Base-by-base conservation (phyloP, 2,888 invertebrate species). In the Agapetus fuscipes region DNA sequence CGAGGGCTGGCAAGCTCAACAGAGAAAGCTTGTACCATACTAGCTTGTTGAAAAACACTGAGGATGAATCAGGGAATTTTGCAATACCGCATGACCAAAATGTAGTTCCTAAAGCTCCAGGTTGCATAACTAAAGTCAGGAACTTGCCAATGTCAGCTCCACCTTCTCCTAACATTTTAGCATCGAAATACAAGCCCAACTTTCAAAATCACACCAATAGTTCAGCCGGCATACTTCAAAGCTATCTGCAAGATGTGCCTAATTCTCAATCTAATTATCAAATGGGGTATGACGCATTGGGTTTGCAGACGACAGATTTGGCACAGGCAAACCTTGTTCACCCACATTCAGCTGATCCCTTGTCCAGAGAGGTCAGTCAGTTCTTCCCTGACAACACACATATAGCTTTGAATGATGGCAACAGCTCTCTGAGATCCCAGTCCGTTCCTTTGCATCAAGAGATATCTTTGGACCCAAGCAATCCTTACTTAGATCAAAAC, bases 371-470 rank as follows among this genome's bases (percentile, higher is more conserved):
- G 55, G 75, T 78, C 7, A 74, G 72, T 50, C 74, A 76, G 50
- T 69, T 79, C 50, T 73, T 80, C 52, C 71, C 74, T 45, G 74
- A 71, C 31, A 57, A 65, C 9, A 20, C 5, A 6, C 20, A 20
- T 4, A 20, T 20, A 9, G 51, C 62, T 13, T 54, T 56, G 5
- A 64, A 67, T 41, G 51, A 13, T 53, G 49, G 27, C 57, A 59
- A 29, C 54, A 58, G 43, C 43, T 58, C 64, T 46, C 71, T 64
- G 50, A 69, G 88, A 36, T 87, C 87, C 5, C 87, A 86, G 52
- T 87, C 87, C 10, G 88, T 86, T 33, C 88, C 88, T 0, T 59
- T 83, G 13, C 77, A 78, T 52, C 72, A 73, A 45, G 76, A 74
- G 56, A 56, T 51, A 54, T 57, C 12, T 56, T 54, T 3, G 56